Conservation (phyloP, 2,888 invertebrate species). For the Oscheius sp. region DNA sequence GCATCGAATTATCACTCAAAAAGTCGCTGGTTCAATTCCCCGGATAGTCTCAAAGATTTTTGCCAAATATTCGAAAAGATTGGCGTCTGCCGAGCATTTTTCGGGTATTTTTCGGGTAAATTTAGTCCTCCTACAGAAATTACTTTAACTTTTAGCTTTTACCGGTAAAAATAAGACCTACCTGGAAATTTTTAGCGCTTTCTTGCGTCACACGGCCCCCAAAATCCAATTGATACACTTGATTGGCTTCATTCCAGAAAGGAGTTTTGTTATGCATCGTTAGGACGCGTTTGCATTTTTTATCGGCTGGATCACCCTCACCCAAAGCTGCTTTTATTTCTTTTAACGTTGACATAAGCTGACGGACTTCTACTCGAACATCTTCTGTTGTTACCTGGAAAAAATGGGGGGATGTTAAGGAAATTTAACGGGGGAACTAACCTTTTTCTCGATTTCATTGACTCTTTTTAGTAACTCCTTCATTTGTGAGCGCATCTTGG, state of each 20-base stretch:
- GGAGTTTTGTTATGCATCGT: conserved; percentile 95
- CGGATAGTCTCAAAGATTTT: too few relatives aligned
- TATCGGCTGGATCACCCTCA: conserved; percentile 37
- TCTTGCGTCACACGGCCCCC: conserved; percentile 98
- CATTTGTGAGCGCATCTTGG: conserved; percentile 59
- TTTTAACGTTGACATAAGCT: conserved; percentile 52
- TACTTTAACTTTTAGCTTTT: too few relatives aligned
- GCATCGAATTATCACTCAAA: too few relatives aligned
- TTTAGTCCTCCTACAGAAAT: too few relatives aligned
- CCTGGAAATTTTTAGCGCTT: conserved; percentile 99
- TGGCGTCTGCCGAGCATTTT: too few relatives aligned
- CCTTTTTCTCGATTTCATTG: conserved; percentile 59
- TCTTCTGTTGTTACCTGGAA: conserved; percentile 38
- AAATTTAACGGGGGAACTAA: background rate
- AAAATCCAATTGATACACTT: conserved; percentile 98
- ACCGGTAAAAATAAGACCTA: conserved; percentile 74
- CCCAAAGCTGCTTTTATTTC: conserved; percentile 60
- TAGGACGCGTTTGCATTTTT: conserved; percentile 37
- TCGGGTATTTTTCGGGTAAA: too few relatives aligned
- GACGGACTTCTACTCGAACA: conserved; percentile 55
- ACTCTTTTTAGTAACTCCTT: conserved; percentile 53
- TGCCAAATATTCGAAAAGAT: too few relatives aligned
- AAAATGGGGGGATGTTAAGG: too few relatives aligned
- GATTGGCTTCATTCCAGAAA: conserved; percentile 98
- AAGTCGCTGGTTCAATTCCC: too few relatives aligned